Evolutionary conservation across 2,888 invertebrate species (phyloP).

Genomic region (Drosophila prolongata): DNA sequence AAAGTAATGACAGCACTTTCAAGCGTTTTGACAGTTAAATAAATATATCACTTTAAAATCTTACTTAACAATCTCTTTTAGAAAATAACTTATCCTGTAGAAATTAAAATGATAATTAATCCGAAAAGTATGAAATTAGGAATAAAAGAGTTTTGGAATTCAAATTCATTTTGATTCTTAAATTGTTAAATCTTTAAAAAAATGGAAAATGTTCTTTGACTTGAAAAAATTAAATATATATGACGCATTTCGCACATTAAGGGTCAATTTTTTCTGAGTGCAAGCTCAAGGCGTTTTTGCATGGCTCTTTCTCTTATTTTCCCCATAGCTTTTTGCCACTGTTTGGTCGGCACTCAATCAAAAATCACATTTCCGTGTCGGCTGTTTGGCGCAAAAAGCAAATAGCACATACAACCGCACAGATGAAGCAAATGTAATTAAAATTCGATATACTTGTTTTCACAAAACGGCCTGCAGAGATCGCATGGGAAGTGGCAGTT

Average conservation of each 20-base stretch:
- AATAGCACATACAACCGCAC: constrained; percentile 43
- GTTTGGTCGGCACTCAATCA: constrained; percentile 71
- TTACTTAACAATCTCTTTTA: background rate
- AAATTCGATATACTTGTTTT: constrained; percentile 81
- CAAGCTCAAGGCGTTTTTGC: constrained; percentile 6
- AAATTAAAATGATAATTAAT: too few relatives aligned
- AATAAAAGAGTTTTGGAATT: too few relatives aligned
- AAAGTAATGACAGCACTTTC: background rate
- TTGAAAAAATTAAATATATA: too few relatives aligned
- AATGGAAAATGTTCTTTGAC: too few relatives aligned
- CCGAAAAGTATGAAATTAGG: too few relatives aligned
- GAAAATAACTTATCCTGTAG: too few relatives aligned
- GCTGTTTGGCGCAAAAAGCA: constrained; percentile 53
- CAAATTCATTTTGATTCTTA: too few relatives aligned
- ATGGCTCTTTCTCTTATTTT: background rate
- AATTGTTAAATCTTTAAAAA: too few relatives aligned
- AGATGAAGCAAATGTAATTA: constrained; percentile 77
- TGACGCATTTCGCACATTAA: too few relatives aligned
- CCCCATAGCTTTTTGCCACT: constrained; percentile 22
- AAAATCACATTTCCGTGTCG: constrained; percentile 74
- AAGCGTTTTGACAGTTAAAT: background rate
- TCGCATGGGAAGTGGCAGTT: constrained; percentile 6
- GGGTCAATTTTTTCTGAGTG: background rate
- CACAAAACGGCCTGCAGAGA: constrained; percentile 66
- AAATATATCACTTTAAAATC: background rate